Evolutionary conservation across 2,888 invertebrate species (phyloP).

Genomic region (Clivina fossor): DNA sequence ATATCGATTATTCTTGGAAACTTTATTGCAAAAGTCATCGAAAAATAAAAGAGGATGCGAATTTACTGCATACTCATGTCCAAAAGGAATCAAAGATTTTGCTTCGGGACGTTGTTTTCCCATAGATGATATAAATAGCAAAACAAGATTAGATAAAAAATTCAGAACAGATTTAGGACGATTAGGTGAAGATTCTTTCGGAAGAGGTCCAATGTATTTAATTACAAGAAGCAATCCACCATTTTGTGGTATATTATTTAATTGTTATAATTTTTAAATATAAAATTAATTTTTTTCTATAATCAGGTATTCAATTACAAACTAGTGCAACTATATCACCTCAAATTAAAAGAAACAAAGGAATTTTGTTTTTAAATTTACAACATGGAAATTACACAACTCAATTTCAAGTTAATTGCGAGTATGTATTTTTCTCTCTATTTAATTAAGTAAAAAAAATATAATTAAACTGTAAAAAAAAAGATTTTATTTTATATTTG

Average conservation of each 20-base stretch:
- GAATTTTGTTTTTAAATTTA: too few species aligned
- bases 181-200: constrained; percentile 51
- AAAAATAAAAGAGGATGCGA: constrained; percentile 50
- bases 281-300: too few species aligned
- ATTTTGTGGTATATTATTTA: constrained; percentile 58
- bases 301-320: too few species aligned
- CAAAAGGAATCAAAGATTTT: constrained; percentile 55
- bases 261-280: too few species aligned
- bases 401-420: too few species aligned
- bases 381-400: too few species aligned
- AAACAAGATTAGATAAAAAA: constrained; percentile 46
- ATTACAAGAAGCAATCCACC: constrained; percentile 55
- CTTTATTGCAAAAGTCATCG: constrained; percentile 50
- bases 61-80: constrained; percentile 59
- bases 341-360: too few species aligned
- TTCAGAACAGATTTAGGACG: constrained; percentile 47
- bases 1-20: constrained; percentile 58
- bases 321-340: too few species aligned
- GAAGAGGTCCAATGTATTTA: constrained; percentile 59
- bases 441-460: too few species aligned
- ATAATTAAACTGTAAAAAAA: too few species aligned
- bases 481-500: too few species aligned
- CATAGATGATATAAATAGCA: constrained; percentile 45
- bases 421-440: too few species aligned
- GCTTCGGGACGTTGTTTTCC: constrained; percentile 60